Conservation (phyloP, 2,888 invertebrate genomes). For the Caenorhabditis sp. region DNA sequence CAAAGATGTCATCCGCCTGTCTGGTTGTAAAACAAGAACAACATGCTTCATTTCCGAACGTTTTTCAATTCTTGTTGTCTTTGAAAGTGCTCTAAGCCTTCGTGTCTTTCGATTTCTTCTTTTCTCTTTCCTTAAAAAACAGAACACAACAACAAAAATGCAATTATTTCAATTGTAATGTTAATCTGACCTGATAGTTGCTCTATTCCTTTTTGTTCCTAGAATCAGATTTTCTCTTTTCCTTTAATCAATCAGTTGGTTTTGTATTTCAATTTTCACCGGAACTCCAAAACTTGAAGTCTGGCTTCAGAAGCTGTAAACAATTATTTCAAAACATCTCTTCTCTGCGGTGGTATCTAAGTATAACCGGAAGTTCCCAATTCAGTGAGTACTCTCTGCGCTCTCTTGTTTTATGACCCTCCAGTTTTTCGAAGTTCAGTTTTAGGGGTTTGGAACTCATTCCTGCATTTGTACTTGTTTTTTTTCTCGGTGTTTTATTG, state of each 20-base stretch:
- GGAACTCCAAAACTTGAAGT: not conserved
- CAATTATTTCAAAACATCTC: not conserved
- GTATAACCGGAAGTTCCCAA: conserved; percentile 32
- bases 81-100: conserved; percentile 22
- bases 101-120: conserved; percentile 7
- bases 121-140: conserved; percentile 1
- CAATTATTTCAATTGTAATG: conserved; percentile 20
- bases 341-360: not conserved
- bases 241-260: conserved; percentile 15
- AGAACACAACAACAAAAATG: conserved; percentile 34
- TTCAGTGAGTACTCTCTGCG: conserved; percentile 28
- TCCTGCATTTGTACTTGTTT: not conserved
- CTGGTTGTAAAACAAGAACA: conserved; percentile 29
- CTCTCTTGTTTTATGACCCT: conserved; percentile 21
- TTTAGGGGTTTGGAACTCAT: too few species aligned
- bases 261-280: not conserved
- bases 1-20: not conserved
- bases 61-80: not conserved
- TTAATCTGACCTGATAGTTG: conserved; percentile 32
- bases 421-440: not conserved
- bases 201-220: not conserved
- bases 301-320: conserved; percentile 2
- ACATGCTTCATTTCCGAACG: conserved; percentile 5
- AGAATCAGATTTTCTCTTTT: not conserved
- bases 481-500: not conserved